Conservation (phyloP, 2,888 invertebrate species). For the Cancer borealis region DNA sequence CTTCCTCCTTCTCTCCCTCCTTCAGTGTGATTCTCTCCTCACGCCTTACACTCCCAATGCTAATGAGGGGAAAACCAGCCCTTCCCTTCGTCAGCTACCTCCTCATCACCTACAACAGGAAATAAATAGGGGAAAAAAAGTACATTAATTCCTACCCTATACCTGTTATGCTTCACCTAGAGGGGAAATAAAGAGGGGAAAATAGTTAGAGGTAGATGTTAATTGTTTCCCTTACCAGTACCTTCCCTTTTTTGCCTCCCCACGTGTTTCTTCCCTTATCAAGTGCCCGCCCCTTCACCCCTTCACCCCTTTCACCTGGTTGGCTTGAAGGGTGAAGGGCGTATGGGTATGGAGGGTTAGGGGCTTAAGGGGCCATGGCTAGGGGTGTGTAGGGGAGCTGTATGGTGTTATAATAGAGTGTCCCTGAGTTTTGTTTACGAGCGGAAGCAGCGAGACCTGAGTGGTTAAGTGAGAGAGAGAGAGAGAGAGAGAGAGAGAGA, state of each 20-base stretch:
- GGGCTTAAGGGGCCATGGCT: too few species aligned
- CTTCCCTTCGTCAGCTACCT: not conserved
- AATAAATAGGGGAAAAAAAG: not conserved
- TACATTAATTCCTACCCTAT: not conserved
- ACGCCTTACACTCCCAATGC: not conserved
- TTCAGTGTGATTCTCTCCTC: not conserved
- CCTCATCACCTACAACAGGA: not conserved
- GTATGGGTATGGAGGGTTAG: not conserved
- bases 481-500: constrained; percentile 40
- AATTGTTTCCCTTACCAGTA: too few species aligned
- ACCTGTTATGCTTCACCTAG: not conserved
- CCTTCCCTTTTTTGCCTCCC: not conserved
- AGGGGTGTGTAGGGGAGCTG: not conserved
- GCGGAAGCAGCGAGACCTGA: constrained; percentile 15
- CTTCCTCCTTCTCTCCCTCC: not conserved
- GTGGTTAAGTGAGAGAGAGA: constrained; percentile 28
- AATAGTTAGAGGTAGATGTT: not conserved
- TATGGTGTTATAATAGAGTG: not conserved
- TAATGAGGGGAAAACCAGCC: not conserved
- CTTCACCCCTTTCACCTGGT: not conserved
- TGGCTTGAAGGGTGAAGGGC: not conserved
- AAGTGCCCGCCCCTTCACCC: not conserved
- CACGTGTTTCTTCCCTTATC: not conserved
- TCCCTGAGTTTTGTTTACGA: not conserved
- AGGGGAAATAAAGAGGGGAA: not conserved